phyloP scores from a whole-genome alignment of 2,888 invertebrate species.

The Hydraecia micacea region DNA sequence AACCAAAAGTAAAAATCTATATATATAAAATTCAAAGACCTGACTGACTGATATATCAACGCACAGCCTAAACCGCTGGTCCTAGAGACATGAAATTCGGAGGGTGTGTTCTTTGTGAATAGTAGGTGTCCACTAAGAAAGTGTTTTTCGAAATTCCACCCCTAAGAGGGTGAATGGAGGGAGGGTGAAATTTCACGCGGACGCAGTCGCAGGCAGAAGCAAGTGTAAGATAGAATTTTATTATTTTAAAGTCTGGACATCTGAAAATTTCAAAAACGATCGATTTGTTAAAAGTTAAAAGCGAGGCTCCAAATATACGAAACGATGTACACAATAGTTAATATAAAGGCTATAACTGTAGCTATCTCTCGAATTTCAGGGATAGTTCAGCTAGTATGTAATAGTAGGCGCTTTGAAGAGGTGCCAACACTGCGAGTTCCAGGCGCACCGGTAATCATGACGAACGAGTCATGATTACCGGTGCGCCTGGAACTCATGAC shows the following conservation, averaged over 20 bases:
- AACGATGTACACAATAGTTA: constrained; percentile 15
- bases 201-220: too few species aligned
- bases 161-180: too few species aligned
- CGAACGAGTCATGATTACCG: too few species aligned
- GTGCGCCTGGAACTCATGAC: too few species aligned
- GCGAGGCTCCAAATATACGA: not conserved
- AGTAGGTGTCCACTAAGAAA: too few species aligned
- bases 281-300: not conserved
- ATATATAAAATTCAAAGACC: too few species aligned
- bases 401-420: constrained; percentile 69
- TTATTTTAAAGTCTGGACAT: not conserved
- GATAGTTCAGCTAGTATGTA: constrained; percentile 44
- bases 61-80: too few species aligned
- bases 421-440: constrained; percentile 73
- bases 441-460: constrained; percentile 52
- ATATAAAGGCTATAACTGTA: constrained; percentile 48
- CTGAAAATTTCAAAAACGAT: not conserved
- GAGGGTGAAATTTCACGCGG: too few species aligned
- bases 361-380: constrained; percentile 57
- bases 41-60: too few species aligned
- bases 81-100: too few species aligned
- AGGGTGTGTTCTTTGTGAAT: too few species aligned
- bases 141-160: too few species aligned
- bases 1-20: not conserved
- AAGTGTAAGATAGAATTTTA: not conserved